phyloP scores from a whole-genome alignment of 2,888 invertebrate genomes.

The Oxystoma pomonae region DNA sequence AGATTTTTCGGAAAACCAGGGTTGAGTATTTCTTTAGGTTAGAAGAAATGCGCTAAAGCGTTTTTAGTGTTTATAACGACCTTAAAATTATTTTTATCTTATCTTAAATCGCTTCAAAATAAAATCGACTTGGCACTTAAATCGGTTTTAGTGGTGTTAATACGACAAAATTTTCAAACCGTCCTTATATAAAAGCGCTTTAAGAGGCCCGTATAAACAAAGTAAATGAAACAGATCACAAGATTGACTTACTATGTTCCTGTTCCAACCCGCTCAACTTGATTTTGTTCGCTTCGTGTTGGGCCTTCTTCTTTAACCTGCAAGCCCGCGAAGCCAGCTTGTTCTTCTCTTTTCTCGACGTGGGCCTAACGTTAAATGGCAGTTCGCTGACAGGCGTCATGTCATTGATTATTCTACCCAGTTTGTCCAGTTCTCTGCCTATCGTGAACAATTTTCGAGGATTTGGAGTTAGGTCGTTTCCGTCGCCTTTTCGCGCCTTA shows the following conservation, averaged over 20 bases:
- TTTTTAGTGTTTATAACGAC: too few relatives aligned
- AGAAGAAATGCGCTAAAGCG: too few relatives aligned
- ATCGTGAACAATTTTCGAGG: conserved; percentile 86
- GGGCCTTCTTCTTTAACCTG: conserved; percentile 96
- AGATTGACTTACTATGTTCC: conserved; percentile 86
- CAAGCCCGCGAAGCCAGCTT: conserved; percentile 96
- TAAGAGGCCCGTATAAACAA: too few relatives aligned
- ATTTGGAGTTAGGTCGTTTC: conserved; percentile 95
- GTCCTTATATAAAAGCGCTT: too few relatives aligned
- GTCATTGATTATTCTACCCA: conserved; percentile 88
- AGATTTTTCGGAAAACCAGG: too few relatives aligned
- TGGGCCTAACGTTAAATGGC: conserved; percentile 83
- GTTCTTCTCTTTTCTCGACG: conserved; percentile 96
- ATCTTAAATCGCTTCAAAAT: too few relatives aligned
- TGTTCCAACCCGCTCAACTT: conserved; percentile 89
- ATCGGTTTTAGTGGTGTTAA: too few relatives aligned
- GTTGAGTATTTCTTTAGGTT: too few relatives aligned
- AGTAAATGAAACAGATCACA: too few relatives aligned
- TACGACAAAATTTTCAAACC: too few relatives aligned
- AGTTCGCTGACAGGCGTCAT: conserved; percentile 94
- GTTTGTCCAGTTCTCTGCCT: conserved; percentile 87
- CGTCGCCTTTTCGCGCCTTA: conserved; percentile 87
- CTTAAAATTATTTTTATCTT: too few relatives aligned
- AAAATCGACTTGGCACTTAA: too few relatives aligned
- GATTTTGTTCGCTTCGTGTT: conserved; percentile 97